Conservation (phyloP, 2,113 vertebrate species). For the Muntiacus reevesi region DNA sequence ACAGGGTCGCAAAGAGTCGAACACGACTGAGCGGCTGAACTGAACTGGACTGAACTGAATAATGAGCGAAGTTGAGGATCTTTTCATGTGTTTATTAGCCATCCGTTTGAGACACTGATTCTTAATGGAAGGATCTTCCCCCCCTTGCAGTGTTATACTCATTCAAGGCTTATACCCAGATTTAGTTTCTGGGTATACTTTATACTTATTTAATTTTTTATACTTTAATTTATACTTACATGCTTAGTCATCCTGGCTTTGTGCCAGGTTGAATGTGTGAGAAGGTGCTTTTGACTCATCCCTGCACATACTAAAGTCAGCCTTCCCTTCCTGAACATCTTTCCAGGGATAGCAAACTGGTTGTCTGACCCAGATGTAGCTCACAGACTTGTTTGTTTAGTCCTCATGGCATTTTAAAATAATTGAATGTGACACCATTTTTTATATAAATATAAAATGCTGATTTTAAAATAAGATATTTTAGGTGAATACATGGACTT, state of each 20-base stretch:
- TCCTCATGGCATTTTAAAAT: not conserved
- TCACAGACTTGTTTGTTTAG: not conserved
- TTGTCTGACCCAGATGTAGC: not conserved
- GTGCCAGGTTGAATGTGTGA: not conserved
- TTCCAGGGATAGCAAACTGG: not conserved
- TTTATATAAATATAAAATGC: not conserved
- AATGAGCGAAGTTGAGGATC: not conserved
- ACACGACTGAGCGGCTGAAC: too few relatives aligned
- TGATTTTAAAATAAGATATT: not conserved
- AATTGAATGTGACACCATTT: not conserved
- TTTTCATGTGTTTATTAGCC: not conserved
- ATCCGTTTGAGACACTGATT: not conserved
- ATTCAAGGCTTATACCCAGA: not conserved
- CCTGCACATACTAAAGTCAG: not conserved
- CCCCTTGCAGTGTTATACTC: not conserved
- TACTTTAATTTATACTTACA: not conserved
- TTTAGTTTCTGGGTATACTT: not conserved
- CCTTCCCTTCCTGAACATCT: not conserved
- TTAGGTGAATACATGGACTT: not conserved
- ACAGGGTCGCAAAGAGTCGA: too few relatives aligned
- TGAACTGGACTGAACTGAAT: not conserved
- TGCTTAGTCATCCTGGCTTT: not conserved
- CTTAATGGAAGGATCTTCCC: not conserved
- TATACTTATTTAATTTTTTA: not conserved
- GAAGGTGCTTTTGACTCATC: not conserved